Conservation (phyloP, 2,113 vertebrate genomes). For the Bufo bufo region DNA sequence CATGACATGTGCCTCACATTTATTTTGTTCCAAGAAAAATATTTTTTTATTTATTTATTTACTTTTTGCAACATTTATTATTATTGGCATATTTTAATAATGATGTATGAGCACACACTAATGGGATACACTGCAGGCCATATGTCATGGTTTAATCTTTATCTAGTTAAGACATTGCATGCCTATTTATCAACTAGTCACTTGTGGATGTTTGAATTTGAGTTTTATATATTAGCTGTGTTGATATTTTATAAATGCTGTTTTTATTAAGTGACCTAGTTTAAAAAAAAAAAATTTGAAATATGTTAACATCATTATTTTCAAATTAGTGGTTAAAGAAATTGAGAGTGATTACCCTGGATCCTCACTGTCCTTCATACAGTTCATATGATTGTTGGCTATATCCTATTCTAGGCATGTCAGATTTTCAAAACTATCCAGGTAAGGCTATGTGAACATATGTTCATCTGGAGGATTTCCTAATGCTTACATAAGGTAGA, state of each 20-base stretch:
- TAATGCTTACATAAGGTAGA: too few relatives aligned
- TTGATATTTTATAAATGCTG: not conserved
- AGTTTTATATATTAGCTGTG: not conserved
- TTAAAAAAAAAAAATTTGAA: not conserved
- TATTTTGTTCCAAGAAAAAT: not conserved
- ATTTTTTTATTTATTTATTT: not conserved
- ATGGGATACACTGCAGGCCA: not conserved
- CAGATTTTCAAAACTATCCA: too few relatives aligned
- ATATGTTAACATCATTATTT: too few relatives aligned
- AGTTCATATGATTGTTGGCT: too few relatives aligned
- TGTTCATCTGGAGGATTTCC: too few relatives aligned
- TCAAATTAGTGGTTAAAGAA: too few relatives aligned
- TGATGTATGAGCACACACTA: not conserved
- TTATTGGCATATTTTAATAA: constrained; percentile 2
- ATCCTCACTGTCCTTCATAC: too few relatives aligned
- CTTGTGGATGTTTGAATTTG: not conserved
- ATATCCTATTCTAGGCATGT: too few relatives aligned
- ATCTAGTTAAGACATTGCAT: constrained; percentile 6
- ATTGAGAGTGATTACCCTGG: too few relatives aligned
- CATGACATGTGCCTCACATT: not conserved
- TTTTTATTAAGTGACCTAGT: not conserved
- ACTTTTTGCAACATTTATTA: constrained; percentile 20
- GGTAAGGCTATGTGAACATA: too few relatives aligned
- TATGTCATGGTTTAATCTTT: constrained; percentile 3
- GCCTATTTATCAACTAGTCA: constrained; percentile 25